phyloP scores from a whole-genome alignment of 2,888 invertebrate species.

The Strigamia transsilvanica region DNA sequence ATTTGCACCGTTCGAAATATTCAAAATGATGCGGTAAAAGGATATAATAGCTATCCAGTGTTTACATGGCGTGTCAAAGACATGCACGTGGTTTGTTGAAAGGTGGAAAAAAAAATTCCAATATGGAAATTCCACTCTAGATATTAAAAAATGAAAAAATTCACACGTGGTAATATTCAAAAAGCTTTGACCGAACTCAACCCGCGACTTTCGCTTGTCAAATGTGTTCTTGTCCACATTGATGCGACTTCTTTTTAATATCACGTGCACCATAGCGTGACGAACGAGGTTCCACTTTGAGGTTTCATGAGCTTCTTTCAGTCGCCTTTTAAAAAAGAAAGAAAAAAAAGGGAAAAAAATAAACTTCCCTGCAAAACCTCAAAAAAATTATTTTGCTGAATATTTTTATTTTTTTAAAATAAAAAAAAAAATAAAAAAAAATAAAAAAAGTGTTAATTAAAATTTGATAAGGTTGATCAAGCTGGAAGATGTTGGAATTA shows the following conservation, averaged over 20 bases:
- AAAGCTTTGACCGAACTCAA: background rate
- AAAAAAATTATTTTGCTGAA: background rate
- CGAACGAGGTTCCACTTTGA: slow-evolving; percentile 45
- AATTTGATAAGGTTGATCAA: background rate
- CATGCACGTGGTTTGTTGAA: too few species aligned
- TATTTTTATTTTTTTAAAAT: background rate
- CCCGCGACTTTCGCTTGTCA: background rate
- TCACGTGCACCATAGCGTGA: slow-evolving; percentile 22
- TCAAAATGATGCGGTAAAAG: too few species aligned
- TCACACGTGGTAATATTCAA: too few species aligned
- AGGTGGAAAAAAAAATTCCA: too few species aligned
- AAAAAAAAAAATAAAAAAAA: background rate
- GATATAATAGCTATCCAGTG: too few species aligned
- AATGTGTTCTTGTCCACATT: background rate
- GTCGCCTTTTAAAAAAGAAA: background rate
- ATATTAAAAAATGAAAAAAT: too few species aligned
- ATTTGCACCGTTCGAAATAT: too few species aligned
- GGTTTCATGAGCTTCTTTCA: slow-evolving; percentile 18
- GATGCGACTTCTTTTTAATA: slow-evolving; percentile 46
- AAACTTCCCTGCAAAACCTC: background rate
- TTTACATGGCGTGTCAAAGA: too few species aligned
- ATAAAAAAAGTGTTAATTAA: slow-evolving; percentile 11
- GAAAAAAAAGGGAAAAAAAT: background rate
- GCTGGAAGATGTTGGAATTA: background rate
- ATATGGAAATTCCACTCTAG: too few species aligned